Evolutionary conservation across 2,888 invertebrate species (phyloP), one percentile per base, ranked within the genome.

Genomic region (Thymelicus sylvestris): DNA sequence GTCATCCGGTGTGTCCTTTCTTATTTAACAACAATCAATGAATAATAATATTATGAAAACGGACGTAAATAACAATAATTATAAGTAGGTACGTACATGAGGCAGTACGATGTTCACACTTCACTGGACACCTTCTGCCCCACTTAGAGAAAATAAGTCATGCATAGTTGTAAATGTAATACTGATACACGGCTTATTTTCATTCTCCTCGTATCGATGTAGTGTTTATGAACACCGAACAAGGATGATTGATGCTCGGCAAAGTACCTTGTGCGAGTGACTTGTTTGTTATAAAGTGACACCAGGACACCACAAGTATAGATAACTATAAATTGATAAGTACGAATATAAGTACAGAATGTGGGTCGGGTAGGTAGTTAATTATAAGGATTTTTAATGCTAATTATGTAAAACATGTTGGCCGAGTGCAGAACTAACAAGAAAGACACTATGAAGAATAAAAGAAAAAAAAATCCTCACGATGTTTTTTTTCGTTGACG

Each of bases 81-180:
- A 15, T 52, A 31, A 31, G 31, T n/a, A 13, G 7, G 7, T 50
- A 50, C 44, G 2, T 44, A 44, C 7, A 41, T 41, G 2, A 44
- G 8, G 6, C 24, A 1, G 70, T 38, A 44, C 63, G 50, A 65
- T 61, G 38, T 65, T 65, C 65, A 70, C 70, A 31, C 64, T 65
- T 60, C 60, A 70, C 8, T 65, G 31, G 15, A 41, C 70, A 70
- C 70, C 70, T 61, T 71, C 61, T 66, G 61, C 15, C 60, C 70
- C 70, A 71, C 70, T 66, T 70, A 65, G 60, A 65, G 70, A 65
- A 70, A 70, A 65, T 70, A 70, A 70, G 70, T 70, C 70, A 70
- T 31, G 70, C 65, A 66, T 70, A 38, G 15, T 12, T 31, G 50
- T 52, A 70, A 59, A 7, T 31, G 50, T 52, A 70, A 59, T 24